Conservation (phyloP, 2,888 invertebrate species). For the Calameuta pallipes region DNA sequence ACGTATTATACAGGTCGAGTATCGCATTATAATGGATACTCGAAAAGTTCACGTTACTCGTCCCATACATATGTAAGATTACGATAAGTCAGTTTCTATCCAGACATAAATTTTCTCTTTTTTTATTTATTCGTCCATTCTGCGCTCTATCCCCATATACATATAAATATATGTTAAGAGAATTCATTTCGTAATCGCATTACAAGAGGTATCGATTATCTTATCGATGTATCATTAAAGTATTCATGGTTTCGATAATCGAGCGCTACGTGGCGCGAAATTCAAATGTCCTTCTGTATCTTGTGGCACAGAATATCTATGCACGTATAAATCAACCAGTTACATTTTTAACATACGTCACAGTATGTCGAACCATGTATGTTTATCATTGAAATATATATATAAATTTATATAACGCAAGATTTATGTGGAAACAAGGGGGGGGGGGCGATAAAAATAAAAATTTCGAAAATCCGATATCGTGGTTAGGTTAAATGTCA, state of each 20-base stretch:
- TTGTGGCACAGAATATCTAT: neutral
- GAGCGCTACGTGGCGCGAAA: no score
- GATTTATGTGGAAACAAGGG: neutral
- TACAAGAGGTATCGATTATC: neutral
- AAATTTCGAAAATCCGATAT: neutral
- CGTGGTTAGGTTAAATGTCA: neutral
- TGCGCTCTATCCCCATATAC: neutral
- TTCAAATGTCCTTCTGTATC: neutral
- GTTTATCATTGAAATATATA: neutral
- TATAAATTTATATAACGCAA: neutral
- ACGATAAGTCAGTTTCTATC: no score
- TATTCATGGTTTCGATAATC: neutral
- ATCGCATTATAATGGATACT: neutral
- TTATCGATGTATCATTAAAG: neutral
- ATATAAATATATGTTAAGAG: neutral
- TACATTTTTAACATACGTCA: no score
- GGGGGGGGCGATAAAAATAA: neutral
- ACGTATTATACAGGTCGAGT: constrained; percentile 46
- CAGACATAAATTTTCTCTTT: neutral
- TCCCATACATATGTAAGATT: neutral
- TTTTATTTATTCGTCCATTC: neutral
- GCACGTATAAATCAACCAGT: neutral
- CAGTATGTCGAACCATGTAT: neutral
- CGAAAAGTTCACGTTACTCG: neutral
- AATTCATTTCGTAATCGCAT: neutral